Evolutionary conservation across 2,113 vertebrate species (phyloP), one percentile per base, ranked within the genome.

Genomic region (Syngnathoides biaculeatus): DNA sequence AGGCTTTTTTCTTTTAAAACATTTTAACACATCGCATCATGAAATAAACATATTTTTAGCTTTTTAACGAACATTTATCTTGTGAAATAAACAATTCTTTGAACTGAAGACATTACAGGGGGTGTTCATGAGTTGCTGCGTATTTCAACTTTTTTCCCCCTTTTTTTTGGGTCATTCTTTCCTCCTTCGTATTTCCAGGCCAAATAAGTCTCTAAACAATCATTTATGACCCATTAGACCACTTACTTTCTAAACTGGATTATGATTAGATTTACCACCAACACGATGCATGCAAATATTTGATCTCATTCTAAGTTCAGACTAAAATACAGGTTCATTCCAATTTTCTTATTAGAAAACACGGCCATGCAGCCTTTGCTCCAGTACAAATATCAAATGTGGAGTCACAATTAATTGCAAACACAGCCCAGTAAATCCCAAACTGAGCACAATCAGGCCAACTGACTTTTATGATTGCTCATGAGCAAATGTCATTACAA

Each of bases 391-490:
- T 75, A 83, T 81, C 68, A 22, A 68, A 60, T 57, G 8, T 27
- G 12, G 60, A 75, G 66, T 81, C 71, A 58, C 77, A 86, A 76
- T 85, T 84, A 80, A 86, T 83, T 80, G 73, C 73, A 83, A 83
- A 83, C 69, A 73, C 71, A 74, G 79, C 83, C 79, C 80, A 74
- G 82, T 69, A 79, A 79, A 83, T 80, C 62, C 65, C 53, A 56
- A 81, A 73, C 62, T 84, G 78, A 77, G 69, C 62, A 65, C 74
- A 88, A 85, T 82, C 72, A 82, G 66, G 70, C 35, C 72, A 74
- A 73, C 52, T 57, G 66, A 75, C 39, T 70, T 79, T 67, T 69
- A 50, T 74, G 72, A 68, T 50, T 77, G 64, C 73, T 74, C 68
- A 62, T 66, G 81, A 86, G 80, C 74, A 75, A 65, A 82, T 68